These are phyloP conservation scores for Steinernema khuongi DNA, from an alignment of 1,140 invertebrate genomes.

Conservation along the genomic window DNA sequence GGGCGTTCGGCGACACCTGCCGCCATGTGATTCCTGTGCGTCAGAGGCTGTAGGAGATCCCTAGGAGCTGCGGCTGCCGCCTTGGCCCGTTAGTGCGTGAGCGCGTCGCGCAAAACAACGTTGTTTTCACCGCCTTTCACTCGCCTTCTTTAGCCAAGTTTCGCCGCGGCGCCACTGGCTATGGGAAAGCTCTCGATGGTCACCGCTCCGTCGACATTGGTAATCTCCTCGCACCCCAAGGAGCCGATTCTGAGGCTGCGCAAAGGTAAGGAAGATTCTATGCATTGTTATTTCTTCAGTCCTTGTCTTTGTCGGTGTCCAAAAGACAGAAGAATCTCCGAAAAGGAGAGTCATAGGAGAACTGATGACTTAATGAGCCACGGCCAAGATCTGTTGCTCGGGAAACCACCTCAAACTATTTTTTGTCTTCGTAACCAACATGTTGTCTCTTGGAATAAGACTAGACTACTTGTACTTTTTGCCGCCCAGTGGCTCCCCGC, in stretches of 20 bases:
- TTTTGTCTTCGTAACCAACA: no score
- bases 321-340: no score
- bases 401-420: no score
- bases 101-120: background rate
- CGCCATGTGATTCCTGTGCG: background rate
- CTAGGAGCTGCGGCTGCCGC: background rate
- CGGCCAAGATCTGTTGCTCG: no score
- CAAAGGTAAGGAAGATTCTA: no score
- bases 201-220: background rate
- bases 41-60: background rate
- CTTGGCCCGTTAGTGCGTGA: background rate
- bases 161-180: background rate
- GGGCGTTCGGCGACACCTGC: background rate
- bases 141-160: background rate
- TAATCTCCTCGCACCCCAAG: background rate
- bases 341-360: no score
- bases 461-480: no score
- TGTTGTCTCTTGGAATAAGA: no score
- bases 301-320: no score
- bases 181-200: constrained; percentile 10
- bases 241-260: background rate
- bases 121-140: background rate
- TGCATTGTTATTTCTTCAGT: no score
- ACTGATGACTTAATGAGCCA: no score
- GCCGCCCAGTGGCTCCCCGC: no score